Base-by-base conservation (phyloP, 2,113 vertebrate species). In the Indicator indicator region DNA sequence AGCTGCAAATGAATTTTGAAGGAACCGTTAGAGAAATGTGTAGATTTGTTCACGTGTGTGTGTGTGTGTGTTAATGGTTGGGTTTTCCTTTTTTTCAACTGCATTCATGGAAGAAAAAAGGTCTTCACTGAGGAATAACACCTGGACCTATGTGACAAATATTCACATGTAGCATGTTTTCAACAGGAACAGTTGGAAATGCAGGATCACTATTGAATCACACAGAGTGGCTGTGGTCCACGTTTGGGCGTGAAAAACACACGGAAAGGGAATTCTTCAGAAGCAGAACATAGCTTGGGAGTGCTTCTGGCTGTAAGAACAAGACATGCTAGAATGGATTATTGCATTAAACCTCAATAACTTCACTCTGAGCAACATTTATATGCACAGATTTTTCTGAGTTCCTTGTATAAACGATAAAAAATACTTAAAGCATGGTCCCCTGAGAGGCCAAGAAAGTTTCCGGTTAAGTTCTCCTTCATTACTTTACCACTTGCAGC, bases 361-460 rank as follows among this genome's bases (percentile, higher is more conserved):
- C 38, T 82, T 84, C 50, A 75, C 72, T 83, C 50, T 12, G 82
- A 84, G 63, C 19, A 90, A 75, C 90, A 95, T 96, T 92, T 97
- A 93, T 97, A 96, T 97, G 93, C 96, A 97, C 95, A 97, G 94
- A 96, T 97, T 94, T 92, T 97, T 82, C 92, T 96, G 93, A 97
- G 95, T 97, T 97, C 92, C 87, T 83, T 97, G 91, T 98, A 94
- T 83, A 96, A 91, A 96, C 94, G 88, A 86, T 79, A 81, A 95
- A 89, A 96, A 95, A 90, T 96, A 97, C 98, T 98, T 98, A 98
- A 98, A 98, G 98, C 98, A 98, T 98, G 97, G 98, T 98, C 97
- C 98, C 98, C 97, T 96, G 94, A 97, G 95, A 98, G 97, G 97
- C 97, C 97, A 96, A 97, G 96, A 97, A 98, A 97, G 98, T 98